Evolutionary conservation across 2,797 vertebrate species (phyloP), one percentile per base, ranked within the genome.

Genomic region (Sorex maritimensis): DNA sequence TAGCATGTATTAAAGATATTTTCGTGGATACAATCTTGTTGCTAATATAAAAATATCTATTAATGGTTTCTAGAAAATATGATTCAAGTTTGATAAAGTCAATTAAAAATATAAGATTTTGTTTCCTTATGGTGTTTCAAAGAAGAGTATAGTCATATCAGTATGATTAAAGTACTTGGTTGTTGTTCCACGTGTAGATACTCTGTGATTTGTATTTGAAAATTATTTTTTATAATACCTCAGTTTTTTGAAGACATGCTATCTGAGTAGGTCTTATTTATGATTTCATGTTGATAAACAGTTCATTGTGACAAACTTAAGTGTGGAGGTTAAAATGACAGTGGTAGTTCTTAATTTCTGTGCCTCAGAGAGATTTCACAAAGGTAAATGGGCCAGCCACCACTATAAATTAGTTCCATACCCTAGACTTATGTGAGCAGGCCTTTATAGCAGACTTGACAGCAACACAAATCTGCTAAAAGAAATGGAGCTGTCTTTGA

Each of bases 321-420:
- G 8, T 24, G 9, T 74, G 28, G 38, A n/a, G 19, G 1, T 72
- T 93, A 78, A 80, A 65, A 30, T 86, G 74, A 87, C 12, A 77
- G 68, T 67, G 65, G 72, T 88, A 81, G 95, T 96, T 96, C 98
- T 98, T 98, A 98, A 98, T 98, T 98, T 96, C 97, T 96, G 93
- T 95, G 82, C 81, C 97, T 92, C 88, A 58, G 75, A 97, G 95
- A 49, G 78, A 81, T 96, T 97, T 97, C 96, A 90, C 91, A 95
- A 97, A 95, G 96, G 92, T 97, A 97, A 97, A 96, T 5, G 83
- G 96, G 95, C 67, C 95, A 97, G 92, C 93, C 79, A 88, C 97
- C 97, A 88, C 26, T 95, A 97, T 98, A 98, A 98, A 98, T 98
- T 96, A 97, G 94, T 65, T 86, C 79, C 67, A 91, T 96, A 97